Base-by-base conservation (phyloP, 2,797 vertebrate species). In the Antrozous pallidus region DNA sequence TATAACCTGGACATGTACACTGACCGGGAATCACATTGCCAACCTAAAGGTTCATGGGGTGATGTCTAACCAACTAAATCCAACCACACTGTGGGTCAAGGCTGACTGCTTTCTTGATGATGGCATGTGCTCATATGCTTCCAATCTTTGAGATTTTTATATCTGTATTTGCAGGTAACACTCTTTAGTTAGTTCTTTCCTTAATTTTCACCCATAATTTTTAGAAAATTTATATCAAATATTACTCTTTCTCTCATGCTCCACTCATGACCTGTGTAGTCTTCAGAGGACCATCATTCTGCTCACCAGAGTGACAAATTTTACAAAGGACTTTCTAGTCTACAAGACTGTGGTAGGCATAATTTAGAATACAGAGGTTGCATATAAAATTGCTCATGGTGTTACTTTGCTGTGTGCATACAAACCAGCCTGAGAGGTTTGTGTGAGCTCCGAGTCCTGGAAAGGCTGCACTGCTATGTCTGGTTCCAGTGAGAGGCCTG, bases 111-210 rank as follows among this genome's bases (percentile, higher is more conserved):
- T 63, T 93, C 13, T 83, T 63, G 36, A n/a, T 47, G n/a, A 51
- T 82, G 12, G 33, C 38, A 61, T 3, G 33, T 36, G 31, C 7
- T 49, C 16, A 13, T 47, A 26, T 81, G 51, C 10, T 42, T 61
- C 28, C 88, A 12, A 38, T 71, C 38, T 86, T 93, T 92, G 36
- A 92, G 67, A 77, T 4, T 80, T 83, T 87, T 87, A 67, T 45
- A 54, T 47, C 42, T 69, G 20, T 85, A 54, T 78, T 89, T 91
- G 17, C 69, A 77, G 51, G 4, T 26, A 38, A 92, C 54, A n/a
- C 2, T 33, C 3, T 61, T 70, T 14, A 6, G 13, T 6, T 18
- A 40, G 24, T 38, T 88, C 28, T 74, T 91, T 58, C 7, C 10
- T 91, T 36, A 61, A 77, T 67, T 67, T 20, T 70, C 74, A 17